Evolutionary conservation across 2,797 vertebrate genomes (phyloP).

Genomic region (Tragelaphus oryx): DNA sequence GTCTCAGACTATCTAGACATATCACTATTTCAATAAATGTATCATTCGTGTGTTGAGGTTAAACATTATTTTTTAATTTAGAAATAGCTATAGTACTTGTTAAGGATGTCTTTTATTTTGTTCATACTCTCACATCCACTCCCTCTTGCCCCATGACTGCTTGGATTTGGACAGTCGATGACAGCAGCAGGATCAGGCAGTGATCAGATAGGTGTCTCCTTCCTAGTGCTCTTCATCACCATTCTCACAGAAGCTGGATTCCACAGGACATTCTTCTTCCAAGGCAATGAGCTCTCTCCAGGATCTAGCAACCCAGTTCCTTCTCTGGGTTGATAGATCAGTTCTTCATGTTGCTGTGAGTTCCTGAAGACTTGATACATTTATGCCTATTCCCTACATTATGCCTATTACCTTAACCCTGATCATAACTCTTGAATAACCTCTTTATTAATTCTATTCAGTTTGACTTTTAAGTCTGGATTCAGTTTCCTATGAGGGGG

Average conservation of each 20-base stretch:
- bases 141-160: neutral
- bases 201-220: fast-evolving
- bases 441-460: neutral
- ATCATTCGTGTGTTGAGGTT: neutral
- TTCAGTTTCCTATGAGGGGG: neutral
- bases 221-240: fast-evolving
- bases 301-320: neutral
- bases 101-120: neutral
- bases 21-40: neutral
- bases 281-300: neutral
- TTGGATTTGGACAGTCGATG: neutral
- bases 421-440: neutral
- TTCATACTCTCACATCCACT: neutral
- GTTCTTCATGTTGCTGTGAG: neutral
- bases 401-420: too few relatives aligned
- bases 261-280: neutral
- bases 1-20: neutral
- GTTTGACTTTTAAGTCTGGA: neutral
- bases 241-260: neutral
- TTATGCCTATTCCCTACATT: too few relatives aligned
- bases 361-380: neutral
- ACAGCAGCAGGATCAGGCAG: neutral
- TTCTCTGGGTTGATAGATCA: neutral
- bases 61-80: neutral
- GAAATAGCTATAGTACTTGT: neutral